phyloP scores from a whole-genome alignment of 2,113 vertebrate species.

The Nansenia antarctica region DNA sequence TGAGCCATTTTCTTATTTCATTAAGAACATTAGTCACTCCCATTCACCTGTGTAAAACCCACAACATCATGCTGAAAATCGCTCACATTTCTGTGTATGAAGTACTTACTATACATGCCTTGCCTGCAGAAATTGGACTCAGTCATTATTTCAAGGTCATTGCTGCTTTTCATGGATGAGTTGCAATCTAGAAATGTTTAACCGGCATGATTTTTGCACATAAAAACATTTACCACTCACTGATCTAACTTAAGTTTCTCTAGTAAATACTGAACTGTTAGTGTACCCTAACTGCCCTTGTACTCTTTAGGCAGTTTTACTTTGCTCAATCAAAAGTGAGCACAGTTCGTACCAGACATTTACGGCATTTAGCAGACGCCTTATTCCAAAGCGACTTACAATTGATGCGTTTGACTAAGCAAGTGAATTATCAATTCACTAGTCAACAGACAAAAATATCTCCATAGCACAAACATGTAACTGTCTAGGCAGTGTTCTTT shows the following conservation, averaged over 20 bases:
- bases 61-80: constrained; percentile 33
- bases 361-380: too few relatives aligned
- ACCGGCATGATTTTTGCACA: constrained; percentile 79
- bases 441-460: too few relatives aligned
- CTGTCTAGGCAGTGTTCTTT: background rate
- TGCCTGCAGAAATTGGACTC: background rate
- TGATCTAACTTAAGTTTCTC: background rate
- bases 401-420: too few relatives aligned
- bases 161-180: constrained; percentile 40
- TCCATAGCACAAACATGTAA: too few relatives aligned
- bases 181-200: constrained; percentile 34
- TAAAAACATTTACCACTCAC: constrained; percentile 43
- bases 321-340: too few relatives aligned
- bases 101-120: background rate
- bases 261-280: background rate
- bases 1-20: background rate
- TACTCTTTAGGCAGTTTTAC: too few relatives aligned
- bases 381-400: too few relatives aligned
- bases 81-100: background rate
- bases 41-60: constrained; percentile 12
- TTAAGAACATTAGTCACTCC: constrained; percentile 9
- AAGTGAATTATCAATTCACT: too few relatives aligned
- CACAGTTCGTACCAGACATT: too few relatives aligned
- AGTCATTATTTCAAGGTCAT: constrained; percentile 7
- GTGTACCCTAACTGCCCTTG: background rate